These are phyloP conservation scores for Zaprionus gabonicus DNA, from an alignment of 1,140 invertebrate genomes.

Conservation along the genomic window DNA sequence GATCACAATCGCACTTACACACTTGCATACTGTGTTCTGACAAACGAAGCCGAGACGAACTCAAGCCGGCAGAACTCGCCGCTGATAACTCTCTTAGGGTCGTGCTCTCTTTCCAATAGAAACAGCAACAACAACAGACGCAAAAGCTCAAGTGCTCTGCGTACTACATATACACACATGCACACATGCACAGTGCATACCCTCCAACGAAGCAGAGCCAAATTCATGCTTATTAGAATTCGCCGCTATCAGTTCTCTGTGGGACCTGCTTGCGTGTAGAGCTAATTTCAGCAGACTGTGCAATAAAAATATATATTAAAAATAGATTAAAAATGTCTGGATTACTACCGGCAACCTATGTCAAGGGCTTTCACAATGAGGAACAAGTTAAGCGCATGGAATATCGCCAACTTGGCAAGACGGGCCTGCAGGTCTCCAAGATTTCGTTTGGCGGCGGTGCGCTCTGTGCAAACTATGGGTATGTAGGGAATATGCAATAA, in stretches of 20 bases:
- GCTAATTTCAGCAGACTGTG: conserved; percentile 29
- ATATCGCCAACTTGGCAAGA: conserved; percentile 86
- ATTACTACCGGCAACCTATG: conserved; percentile 85
- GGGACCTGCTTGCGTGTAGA: not conserved
- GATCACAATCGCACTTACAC: not conserved
- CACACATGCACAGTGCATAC: not conserved
- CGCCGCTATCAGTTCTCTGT: conserved; percentile 16
- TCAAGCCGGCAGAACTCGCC: not conserved
- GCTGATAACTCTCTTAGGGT: not conserved
- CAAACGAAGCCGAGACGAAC: not conserved
- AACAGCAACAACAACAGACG: not conserved
- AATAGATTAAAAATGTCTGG: conserved; percentile 52
- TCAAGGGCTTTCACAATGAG: conserved; percentile 87
- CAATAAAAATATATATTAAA: conserved; percentile 19
- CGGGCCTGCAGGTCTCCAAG: conserved; percentile 86
- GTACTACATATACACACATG: conserved; percentile 1
- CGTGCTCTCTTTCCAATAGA: conserved; percentile 2
- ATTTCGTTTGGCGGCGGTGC: conserved; percentile 86
- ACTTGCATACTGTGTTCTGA: not conserved
- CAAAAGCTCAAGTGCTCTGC: not conserved
- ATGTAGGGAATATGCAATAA: not conserved
- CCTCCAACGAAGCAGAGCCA: not conserved
- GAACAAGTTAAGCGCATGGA: conserved; percentile 86
- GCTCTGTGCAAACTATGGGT: conserved; percentile 65
- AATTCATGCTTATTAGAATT: conserved; percentile 1